Base-by-base conservation (phyloP, 2,113 vertebrate genomes). In the Crypturellus undulatus region DNA sequence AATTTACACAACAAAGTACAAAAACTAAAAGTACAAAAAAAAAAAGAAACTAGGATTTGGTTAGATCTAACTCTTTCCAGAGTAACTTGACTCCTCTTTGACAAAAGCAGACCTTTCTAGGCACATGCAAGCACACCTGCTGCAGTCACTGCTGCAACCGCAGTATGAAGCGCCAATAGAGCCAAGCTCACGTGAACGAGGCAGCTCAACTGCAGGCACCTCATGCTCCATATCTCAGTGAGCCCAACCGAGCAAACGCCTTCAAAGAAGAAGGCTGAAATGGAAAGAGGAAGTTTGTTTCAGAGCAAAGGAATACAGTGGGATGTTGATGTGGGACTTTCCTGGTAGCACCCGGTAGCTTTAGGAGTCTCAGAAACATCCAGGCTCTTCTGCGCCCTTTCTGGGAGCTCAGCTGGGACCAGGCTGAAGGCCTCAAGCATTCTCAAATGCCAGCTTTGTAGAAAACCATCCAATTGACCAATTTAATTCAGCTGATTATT, bases 361-460 rank as follows among this genome's bases (percentile, higher is more conserved):
- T 3, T 3, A 65, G 14, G 77, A 56, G 62, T 56, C 59, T 75
- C 5, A 2, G 15, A 51, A 93, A 81, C 49, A 43, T 65, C 13
- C 18, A 67, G 64, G 20, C 40, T 40, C 19, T 42, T 51, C 26
- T 51, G 0, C 30, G 81, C 38, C 38, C 73, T 77, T 56, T 62
- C 71, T 17, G 62, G 71, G 81, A 90, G 43, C 30, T 90, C 49
- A 34, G 59, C 62, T 49, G 43, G 15, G 32, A 73, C 54, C 34
- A 90, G 43, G 56, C 30, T 36, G 18, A 85, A 22, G n/a, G n/a
- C 42, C 84, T 68, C 64, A 95, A 92, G 86, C 88, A 71, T 2
- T 47, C 60, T 63, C 49, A 62, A 62, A 79, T 70, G 67, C 22
- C 24, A 40, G 24, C 22, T 30, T 17, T 18, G 9, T 24, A 82